These are phyloP conservation scores for Heliconius ethilla DNA, from an alignment of 2,888 invertebrate species.

Conservation along the genomic window DNA sequence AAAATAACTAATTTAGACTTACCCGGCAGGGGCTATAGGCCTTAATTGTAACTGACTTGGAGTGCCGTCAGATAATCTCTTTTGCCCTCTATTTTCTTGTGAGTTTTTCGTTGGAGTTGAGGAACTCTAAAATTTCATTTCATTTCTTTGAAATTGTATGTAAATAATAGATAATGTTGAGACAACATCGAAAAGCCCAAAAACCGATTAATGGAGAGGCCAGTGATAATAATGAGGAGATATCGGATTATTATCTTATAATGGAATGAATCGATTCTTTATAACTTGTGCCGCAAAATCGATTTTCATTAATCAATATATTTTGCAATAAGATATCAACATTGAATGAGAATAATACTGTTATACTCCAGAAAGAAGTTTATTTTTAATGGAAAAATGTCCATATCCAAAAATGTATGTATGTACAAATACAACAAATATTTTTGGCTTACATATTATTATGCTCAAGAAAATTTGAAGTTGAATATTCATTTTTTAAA, in stretches of 20 bases:
- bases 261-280: background rate
- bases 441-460: background rate
- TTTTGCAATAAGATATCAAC: background rate
- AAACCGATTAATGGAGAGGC: constrained; percentile 37
- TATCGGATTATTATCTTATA: constrained; percentile 5
- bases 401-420: background rate
- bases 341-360: background rate
- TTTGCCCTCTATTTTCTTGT: constrained; percentile 72
- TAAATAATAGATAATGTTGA: constrained; percentile 19
- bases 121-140: constrained; percentile 57
- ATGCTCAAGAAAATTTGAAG: too few species aligned
- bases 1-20: constrained; percentile 51
- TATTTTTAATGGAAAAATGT: background rate
- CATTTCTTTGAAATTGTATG: constrained; percentile 7
- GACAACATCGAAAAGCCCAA: constrained; percentile 37
- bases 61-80: constrained; percentile 73
- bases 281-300: background rate
- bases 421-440: background rate
- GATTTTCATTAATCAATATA: background rate
- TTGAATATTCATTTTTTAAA: too few species aligned
- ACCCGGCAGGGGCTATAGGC: constrained; percentile 77
- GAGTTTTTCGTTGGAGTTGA: constrained; percentile 66
- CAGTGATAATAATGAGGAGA: constrained; percentile 20
- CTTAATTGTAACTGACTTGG: constrained; percentile 74
- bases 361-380: background rate